phyloP scores from a whole-genome alignment of 1,140 invertebrate genomes.

The Prorops nasuta region DNA sequence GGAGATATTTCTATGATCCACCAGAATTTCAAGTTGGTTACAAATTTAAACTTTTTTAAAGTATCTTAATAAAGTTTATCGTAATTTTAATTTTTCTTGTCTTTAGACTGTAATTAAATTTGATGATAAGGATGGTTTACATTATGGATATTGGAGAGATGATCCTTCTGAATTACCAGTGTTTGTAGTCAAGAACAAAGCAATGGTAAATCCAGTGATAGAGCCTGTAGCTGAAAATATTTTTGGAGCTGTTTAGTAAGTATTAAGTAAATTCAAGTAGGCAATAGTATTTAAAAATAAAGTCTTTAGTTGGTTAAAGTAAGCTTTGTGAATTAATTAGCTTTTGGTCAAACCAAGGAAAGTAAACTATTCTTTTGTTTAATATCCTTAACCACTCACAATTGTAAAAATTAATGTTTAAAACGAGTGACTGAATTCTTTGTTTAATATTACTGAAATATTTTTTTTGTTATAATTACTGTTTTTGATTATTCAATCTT shows the following conservation, averaged over 20 bases:
- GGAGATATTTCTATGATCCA: conserved; percentile 91
- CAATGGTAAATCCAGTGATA: conserved; percentile 67
- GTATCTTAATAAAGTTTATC: background rate
- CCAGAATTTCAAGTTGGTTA: conserved; percentile 81
- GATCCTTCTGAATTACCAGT: conserved; percentile 70
- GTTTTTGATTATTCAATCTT: background rate
- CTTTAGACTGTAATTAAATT: conserved; percentile 70
- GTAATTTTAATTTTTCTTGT: conserved; percentile 25
- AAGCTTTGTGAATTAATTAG: too few species aligned
- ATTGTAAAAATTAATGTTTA: too few species aligned
- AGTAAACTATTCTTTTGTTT: too few species aligned
- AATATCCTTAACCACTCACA: too few species aligned
- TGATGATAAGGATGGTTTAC: conserved; percentile 68
- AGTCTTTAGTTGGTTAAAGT: too few species aligned
- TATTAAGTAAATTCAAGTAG: conserved; percentile 20
- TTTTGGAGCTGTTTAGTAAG: conserved; percentile 81
- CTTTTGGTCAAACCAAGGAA: too few species aligned
- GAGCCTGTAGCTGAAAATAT: conserved; percentile 76
- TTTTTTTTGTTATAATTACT: conserved; percentile 2
- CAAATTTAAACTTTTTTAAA: background rate
- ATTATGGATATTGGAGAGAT: conserved; percentile 90
- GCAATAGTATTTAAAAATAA: background rate
- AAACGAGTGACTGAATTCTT: too few species aligned
- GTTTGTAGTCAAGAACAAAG: conserved; percentile 76
- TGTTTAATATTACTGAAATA: too few species aligned